These are phyloP conservation scores for Cisticola juncidis DNA, from an alignment of 2,113 vertebrate genomes.

Conservation along the genomic window DNA sequence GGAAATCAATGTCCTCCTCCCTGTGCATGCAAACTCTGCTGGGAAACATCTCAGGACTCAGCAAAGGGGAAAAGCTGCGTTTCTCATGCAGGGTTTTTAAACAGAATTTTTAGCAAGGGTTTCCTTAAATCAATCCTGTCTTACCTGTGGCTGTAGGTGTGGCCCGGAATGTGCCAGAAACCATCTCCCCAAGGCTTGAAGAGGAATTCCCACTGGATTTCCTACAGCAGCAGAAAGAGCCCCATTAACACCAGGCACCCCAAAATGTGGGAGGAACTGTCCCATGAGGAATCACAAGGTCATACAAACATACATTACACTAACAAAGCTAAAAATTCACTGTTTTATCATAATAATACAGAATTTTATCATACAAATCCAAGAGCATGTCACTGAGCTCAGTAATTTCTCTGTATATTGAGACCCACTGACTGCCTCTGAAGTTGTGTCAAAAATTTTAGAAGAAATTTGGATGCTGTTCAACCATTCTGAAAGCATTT, in stretches of 20 bases:
- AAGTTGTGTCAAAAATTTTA: neutral
- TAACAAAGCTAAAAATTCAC: neutral
- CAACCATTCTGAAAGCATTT: neutral
- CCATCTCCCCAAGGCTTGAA: constrained; percentile 97
- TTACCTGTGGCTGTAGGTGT: constrained; percentile 90
- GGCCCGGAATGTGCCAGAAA: constrained; percentile 92
- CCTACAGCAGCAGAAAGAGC: constrained; percentile 65
- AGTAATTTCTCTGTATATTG: neutral
- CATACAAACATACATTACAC: neutral
- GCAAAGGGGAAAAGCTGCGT: neutral
- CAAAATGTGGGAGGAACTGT: neutral
- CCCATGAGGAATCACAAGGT: neutral
- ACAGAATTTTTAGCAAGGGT: neutral
- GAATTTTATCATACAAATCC: neutral
- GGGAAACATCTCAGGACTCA: neutral
- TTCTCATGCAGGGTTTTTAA: neutral
- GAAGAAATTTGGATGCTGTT: neutral
- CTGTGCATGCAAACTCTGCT: neutral
- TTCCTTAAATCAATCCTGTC: neutral
- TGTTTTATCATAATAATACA: neutral
- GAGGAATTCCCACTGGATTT: constrained; percentile 97
- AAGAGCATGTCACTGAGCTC: neutral
- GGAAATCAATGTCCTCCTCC: neutral
- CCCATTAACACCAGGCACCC: neutral
- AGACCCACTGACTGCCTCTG: neutral